These are phyloP conservation scores for Pteromalus puparum DNA, from an alignment of 1,140 invertebrate genomes.

Conservation along the genomic window DNA sequence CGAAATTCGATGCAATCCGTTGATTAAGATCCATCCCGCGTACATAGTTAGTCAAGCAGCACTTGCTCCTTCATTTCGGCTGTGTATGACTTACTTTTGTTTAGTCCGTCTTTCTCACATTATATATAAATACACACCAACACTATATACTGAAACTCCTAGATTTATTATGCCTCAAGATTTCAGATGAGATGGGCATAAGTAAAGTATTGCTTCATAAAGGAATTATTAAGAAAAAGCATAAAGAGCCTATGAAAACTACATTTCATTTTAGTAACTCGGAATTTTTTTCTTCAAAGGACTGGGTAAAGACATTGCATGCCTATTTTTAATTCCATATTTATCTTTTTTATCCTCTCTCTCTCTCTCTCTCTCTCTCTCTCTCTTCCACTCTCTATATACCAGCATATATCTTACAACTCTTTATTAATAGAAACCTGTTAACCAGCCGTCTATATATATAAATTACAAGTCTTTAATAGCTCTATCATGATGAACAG, in stretches of 20 bases:
- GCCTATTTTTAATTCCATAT: conserved; percentile 31
- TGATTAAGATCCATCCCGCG: neutral
- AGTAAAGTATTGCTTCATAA: conserved; percentile 34
- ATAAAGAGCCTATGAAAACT: conserved; percentile 37
- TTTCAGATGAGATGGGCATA: conserved; percentile 35
- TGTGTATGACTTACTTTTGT: neutral
- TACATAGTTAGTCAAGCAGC: neutral
- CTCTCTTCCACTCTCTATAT: neutral
- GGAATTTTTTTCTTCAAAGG: conserved; percentile 40
- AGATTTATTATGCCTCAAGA: conserved; percentile 38
- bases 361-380: neutral
- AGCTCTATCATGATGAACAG: neutral
- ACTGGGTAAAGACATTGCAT: conserved; percentile 49
- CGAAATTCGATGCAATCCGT: too few relatives aligned
- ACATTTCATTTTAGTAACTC: conserved; percentile 38
- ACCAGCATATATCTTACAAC: too few relatives aligned
- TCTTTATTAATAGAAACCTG: too few relatives aligned
- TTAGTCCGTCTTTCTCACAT: neutral
- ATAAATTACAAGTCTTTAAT: neutral
- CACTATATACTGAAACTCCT: neutral
- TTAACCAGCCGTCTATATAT: too few relatives aligned
- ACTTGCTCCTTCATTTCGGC: neutral
- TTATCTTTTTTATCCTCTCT: conserved; percentile 27
- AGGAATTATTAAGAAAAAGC: conserved; percentile 27
- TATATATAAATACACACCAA: neutral